Evolutionary conservation across 37 sponge, comb jelly and placozoan species (phyloP).

Genomic region (Haliclona indistincta): DNA sequence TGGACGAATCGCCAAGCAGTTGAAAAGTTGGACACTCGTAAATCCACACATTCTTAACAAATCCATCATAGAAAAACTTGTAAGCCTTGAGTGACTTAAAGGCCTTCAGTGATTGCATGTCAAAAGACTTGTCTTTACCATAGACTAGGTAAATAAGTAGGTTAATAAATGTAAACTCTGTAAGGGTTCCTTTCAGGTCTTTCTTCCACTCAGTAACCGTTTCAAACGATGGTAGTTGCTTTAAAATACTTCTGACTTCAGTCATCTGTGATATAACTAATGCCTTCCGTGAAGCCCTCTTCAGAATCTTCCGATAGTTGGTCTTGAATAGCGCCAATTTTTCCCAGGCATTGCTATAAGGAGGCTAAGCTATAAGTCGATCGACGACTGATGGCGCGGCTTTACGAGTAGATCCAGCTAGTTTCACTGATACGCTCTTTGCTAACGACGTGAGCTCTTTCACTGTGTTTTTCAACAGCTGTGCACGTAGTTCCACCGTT

Average conservation of each 20-base stretch:
- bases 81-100: slow-evolving; percentile 34
- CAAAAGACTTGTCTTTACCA: slow-evolving; percentile 27
- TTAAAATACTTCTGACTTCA: not conserved
- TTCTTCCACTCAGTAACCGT: slow-evolving; percentile 10
- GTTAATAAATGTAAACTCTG: slow-evolving; percentile 37
- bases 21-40: slow-evolving; percentile 17
- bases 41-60: slow-evolving; percentile 33
- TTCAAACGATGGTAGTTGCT: slow-evolving; percentile 2
- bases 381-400: slow-evolving; percentile 17
- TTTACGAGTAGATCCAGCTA: slow-evolving; percentile 19
- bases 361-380: not conserved
- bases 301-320: slow-evolving; percentile 6
- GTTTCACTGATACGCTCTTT: slow-evolving; percentile 21
- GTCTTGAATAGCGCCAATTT: slow-evolving; percentile 25
- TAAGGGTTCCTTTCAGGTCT: not conserved
- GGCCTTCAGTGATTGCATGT: slow-evolving; percentile 26
- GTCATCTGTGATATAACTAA: slow-evolving; percentile 15
- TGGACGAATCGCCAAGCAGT: not conserved
- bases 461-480: not conserved
- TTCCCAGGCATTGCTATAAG: slow-evolving; percentile 26
- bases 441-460: slow-evolving; percentile 4
- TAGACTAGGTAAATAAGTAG: slow-evolving; percentile 23
- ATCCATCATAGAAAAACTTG: slow-evolving; percentile 28
- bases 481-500: not conserved
- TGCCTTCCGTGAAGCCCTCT: not conserved